Evolutionary conservation across 1,140 invertebrate genomes (phyloP).

Genomic region (Popillia japonica): DNA sequence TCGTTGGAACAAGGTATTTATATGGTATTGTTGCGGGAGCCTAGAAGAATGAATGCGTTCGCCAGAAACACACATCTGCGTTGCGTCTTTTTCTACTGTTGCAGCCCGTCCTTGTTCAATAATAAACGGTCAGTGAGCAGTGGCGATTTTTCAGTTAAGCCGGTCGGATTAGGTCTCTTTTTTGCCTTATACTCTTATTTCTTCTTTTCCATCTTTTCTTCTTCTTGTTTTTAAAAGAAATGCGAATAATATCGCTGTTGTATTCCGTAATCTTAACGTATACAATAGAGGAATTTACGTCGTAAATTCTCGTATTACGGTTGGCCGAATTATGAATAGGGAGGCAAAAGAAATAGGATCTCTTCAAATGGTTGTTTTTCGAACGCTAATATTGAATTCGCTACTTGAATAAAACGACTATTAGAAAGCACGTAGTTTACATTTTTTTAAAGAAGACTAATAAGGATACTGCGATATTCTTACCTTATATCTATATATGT

Average conservation of each 20-base stretch:
- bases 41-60: constrained; percentile 42
- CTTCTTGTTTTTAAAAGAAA: constrained; percentile 10
- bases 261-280: neutral
- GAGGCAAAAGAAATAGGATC: too few relatives aligned
- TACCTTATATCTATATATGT: too few relatives aligned
- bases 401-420: too few relatives aligned
- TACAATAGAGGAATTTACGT: neutral
- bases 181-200: neutral
- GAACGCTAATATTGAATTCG: too few relatives aligned
- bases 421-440: too few relatives aligned
- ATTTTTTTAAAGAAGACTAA: too few relatives aligned
- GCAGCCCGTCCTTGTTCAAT: neutral
- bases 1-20: constrained; percentile 46
- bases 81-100: neutral
- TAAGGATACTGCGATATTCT: too few relatives aligned
- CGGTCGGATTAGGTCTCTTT: constrained; percentile 8
- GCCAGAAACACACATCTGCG: neutral
- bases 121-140: constrained; percentile 10
- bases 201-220: neutral
- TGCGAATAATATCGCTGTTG: neutral
- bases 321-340: neutral
- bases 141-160: constrained; percentile 21
- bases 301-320: neutral
- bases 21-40: constrained; percentile 46
- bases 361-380: too few relatives aligned